Base-by-base conservation (phyloP, 2,888 invertebrate species). In the Lysandra coridon region DNA sequence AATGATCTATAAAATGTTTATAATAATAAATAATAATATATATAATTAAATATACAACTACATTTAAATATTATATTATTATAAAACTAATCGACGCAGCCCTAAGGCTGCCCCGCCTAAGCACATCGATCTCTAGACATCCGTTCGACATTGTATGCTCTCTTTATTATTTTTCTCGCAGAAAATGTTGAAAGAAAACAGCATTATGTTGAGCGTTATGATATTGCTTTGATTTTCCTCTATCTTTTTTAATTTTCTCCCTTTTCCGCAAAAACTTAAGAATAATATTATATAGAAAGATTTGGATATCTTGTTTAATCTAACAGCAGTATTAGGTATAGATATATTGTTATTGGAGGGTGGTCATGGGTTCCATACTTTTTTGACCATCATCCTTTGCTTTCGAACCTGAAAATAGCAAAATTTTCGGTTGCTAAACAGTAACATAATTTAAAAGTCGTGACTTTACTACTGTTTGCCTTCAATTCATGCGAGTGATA, bases 131-230 rank as follows among this genome's bases (percentile, higher is more conserved):
- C 44, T 49, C 14, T 75, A 44, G 75, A 75, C 49, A 44, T 75
- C 49, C 75, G 75, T 44, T 30, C 23, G 75, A 75, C 74, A 73
- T 44, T 74, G 74, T 74, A n/a, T 74, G 74, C 49, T 75, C 49
- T 75, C 75, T 69, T 69, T 69, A 75, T 49, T 75, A 75, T 49
- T 75, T 49, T 40, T 74, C 44, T 74, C n/a, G 75, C 74, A 75
- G 49, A 49, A 33, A 69, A 69, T 69, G 37, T 69, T 30, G 69
- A 69, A 14, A 69, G 33, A 17, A 69, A 33, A 74, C 23, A 74
- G 4, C 14, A 73, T 73, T 12, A 69, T 69, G 33, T 30, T 30
- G 12, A 69, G 30, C 33, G 14, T 33, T 69, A 69, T 64, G 10
- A 64, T 69, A 69, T 69, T 69, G 4, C 33, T 69, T 30, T 14